Percentiles rank a stretch among this genome's conserved stretches.
Conservation (phyloP, 2,888 invertebrate genomes). For the Orchesella flavescens region DNA sequence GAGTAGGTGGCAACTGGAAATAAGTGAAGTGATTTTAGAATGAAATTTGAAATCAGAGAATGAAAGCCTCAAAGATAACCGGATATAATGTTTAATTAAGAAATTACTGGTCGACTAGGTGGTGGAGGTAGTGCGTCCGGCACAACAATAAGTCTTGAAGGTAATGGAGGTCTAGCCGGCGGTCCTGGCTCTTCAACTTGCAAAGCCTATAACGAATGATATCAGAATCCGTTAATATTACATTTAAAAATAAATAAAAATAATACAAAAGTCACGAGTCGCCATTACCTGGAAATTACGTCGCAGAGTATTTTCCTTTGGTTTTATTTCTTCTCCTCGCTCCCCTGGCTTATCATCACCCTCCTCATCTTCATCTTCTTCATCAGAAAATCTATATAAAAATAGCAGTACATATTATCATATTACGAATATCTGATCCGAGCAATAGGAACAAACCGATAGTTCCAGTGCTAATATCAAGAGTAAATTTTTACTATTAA, state of each 20-base stretch:
- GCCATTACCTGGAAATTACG: constrained; percentile 89
- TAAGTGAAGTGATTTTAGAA: no score
- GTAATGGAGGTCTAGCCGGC: constrained; percentile 89
- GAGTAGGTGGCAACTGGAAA: constrained; percentile 50
- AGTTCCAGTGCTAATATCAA: not conserved
- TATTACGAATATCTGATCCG: not conserved
- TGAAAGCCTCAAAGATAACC: no score
- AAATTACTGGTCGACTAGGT: constrained; percentile 77
- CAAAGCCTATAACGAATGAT: constrained; percentile 64
- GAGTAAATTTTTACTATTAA: not conserved
- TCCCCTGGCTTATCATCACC: constrained; percentile 91
- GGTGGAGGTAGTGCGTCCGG: constrained; percentile 89
- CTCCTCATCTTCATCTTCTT: constrained; percentile 83
- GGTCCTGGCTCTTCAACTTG: constrained; percentile 84
- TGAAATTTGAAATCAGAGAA: no score
- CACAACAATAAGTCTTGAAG: constrained; percentile 91
- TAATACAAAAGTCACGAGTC: no score
- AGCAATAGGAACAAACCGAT: no score
- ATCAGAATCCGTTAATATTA: no score
- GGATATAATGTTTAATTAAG: constrained; percentile 74
- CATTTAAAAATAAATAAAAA: no score
- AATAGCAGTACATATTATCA: constrained; percentile 61
- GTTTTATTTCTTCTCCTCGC: constrained; percentile 92
- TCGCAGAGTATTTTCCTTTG: constrained; percentile 94
- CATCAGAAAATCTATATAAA: constrained; percentile 69